phyloP scores from a whole-genome alignment of 2,113 vertebrate genomes.

The Sardina pilchardus region DNA sequence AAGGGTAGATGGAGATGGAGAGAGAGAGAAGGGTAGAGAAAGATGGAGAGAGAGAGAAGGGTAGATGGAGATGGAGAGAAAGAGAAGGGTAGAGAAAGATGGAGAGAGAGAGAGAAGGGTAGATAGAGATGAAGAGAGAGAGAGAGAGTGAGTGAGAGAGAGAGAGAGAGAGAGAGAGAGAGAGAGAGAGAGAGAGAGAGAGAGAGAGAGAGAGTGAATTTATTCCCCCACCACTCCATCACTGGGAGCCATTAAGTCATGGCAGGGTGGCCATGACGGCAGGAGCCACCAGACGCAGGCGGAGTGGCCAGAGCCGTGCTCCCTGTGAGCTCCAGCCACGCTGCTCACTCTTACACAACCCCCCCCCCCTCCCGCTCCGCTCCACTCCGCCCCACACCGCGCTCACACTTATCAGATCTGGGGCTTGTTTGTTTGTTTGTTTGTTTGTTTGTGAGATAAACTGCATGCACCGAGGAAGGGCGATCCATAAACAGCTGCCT shows the following conservation, averaged over 20 bases:
- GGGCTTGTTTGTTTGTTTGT: no score
- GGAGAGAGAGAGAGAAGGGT: conserved; percentile 20
- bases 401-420: not conserved
- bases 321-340: not conserved
- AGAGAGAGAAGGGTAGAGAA: not conserved
- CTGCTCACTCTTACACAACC: not conserved
- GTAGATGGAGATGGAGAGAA: conserved; percentile 6
- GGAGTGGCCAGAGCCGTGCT: not conserved
- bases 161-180: not conserved
- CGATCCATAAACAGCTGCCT: no score
- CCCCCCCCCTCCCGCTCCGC: not conserved
- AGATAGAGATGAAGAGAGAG: no score
- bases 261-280: conserved; percentile 35
- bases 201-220: conserved; percentile 30
- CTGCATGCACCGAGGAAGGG: no score
- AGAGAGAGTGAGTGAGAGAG: not conserved
- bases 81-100: no score
- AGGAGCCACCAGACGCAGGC: conserved; percentile 5
- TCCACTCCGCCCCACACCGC: not conserved
- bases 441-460: no score
- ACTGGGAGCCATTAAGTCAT: conserved; percentile 40
- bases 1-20: no score
- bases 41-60: conserved; percentile 1
- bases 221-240: conserved; percentile 38
- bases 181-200: conserved; percentile 19